Conservation (phyloP, 1,140 invertebrate genomes). For the Copidosoma floridanum region DNA sequence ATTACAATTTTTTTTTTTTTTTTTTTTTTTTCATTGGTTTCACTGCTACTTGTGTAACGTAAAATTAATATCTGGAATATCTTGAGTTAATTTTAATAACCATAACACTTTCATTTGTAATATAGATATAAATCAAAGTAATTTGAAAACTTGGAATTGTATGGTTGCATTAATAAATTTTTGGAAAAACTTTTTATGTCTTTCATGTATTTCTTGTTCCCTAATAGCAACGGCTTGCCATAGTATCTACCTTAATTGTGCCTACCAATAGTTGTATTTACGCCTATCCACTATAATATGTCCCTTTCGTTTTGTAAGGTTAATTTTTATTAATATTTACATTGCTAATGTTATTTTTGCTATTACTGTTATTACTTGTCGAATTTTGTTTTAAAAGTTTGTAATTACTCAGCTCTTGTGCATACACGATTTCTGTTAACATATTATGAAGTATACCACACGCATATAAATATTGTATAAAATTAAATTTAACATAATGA, state of each 20-base stretch:
- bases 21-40: no score
- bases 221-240: conserved; percentile 48
- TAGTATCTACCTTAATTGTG: conserved; percentile 49
- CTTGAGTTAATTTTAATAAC: not conserved
- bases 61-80: no score
- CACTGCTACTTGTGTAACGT: no score
- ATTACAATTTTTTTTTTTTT: no score
- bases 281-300: no score
- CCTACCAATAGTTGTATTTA: conserved; percentile 46
- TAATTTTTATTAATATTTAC: conserved; percentile 42
- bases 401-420: no score
- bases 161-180: conserved; percentile 43
- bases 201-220: conserved; percentile 46
- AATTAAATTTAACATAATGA: no score
- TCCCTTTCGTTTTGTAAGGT: conserved; percentile 34
- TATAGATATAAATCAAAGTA: conserved; percentile 22
- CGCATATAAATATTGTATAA: no score
- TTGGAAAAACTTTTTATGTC: conserved; percentile 43
- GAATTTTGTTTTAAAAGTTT: conserved; percentile 31
- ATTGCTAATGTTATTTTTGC: conserved; percentile 41
- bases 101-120: conserved; percentile 4
- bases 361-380: conserved; percentile 37
- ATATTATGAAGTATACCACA: no score
- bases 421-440: no score
- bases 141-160: conserved; percentile 38